Base-by-base conservation (phyloP, 2,888 invertebrate genomes). In the Eupithecia dodoneata region DNA sequence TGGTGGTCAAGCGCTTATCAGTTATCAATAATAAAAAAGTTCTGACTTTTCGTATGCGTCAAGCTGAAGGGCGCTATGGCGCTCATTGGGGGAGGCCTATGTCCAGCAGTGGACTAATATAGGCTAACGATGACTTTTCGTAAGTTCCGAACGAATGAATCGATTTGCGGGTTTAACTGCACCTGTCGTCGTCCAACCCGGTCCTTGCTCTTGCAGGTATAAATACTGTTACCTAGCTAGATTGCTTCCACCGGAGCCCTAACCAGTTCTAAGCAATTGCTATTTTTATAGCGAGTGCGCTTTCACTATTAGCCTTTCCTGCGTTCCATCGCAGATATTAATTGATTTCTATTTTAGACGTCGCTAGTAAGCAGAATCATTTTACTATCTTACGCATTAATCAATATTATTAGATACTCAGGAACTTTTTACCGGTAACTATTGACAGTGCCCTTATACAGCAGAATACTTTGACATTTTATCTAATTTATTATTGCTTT, bases 271-370 rank as follows among this genome's bases (percentile, higher is more conserved):
- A 69, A 55, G 52, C 74, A n/a, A 45, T 30, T 42, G 69, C 59
- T 74, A 74, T 74, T 76, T 76, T 70, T 76, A 73, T 13, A 70
- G 44, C 69, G 18, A 52, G 30, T 73, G 41, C 55, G 55, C 73
- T 76, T 76, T 76, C 71, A 66, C 76, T 49, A n/a, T n/a, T 5
- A 47, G 12, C 42, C 65, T 15, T 63, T 44, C 15, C 3, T 7
- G 74, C 47, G 44, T 75, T 47, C 12, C 42, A 30, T 67, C 41
- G 69, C n/a, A 45, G n/a, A 15, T 44, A 45, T 44, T 45, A 6
- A 69, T 69, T 69, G 66, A 66, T 41, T 45, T 69, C 15, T 69
- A 45, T 45, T 18, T 69, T 6, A 45, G 55, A 55, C n/a, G n/a
- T 55, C 44, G 44, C 15, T 45, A 4, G 52, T 6, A 55, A 55